A percentile compares a stretch with the other conserved stretches of the same genome.
These are phyloP conservation scores for Coenonympha glycerion DNA, from an alignment of 2,888 invertebrate genomes.

Conservation along the genomic window DNA sequence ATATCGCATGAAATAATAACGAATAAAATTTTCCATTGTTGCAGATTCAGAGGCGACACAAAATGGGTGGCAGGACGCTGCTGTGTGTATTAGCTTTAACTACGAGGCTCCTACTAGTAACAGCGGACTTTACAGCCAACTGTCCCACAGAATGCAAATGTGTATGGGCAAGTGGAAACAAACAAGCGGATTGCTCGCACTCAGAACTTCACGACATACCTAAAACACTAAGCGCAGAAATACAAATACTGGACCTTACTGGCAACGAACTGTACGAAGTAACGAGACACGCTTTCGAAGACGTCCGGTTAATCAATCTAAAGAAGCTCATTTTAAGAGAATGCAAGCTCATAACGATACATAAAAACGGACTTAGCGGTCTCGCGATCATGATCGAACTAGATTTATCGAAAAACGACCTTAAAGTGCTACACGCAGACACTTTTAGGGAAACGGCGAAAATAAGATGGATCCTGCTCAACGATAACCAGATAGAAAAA, in stretches of 20 bases:
- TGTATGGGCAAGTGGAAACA: conserved; percentile 89
- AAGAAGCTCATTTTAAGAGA: conserved; percentile 86
- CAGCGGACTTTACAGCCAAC: conserved; percentile 73
- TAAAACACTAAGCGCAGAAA: conserved; percentile 80
- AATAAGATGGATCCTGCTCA: conserved; percentile 82
- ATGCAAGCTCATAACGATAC: conserved; percentile 83
- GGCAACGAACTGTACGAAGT: conserved; percentile 81
- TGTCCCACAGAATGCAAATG: conserved; percentile 85
- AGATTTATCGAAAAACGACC: conserved; percentile 85
- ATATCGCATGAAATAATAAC: not conserved
- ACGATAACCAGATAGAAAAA: conserved; percentile 83
- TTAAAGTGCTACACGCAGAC: conserved; percentile 79
- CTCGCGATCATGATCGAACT: conserved; percentile 87
- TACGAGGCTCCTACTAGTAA: conserved; percentile 44
- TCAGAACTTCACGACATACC: conserved; percentile 82
- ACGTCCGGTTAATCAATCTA: conserved; percentile 83
- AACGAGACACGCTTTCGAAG: conserved; percentile 79
- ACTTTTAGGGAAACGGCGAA: conserved; percentile 83
- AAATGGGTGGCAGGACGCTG: conserved; percentile 50
- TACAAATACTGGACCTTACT: conserved; percentile 83
- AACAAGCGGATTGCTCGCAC: conserved; percentile 86
- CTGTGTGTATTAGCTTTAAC: conserved; percentile 38
- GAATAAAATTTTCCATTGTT: conserved; percentile 44
- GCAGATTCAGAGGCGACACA: conserved; percentile 44
- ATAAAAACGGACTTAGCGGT: conserved; percentile 84